Evolutionary conservation across 2,113 vertebrate species (phyloP).

Genomic region (Gasterosteus nipponicus): DNA sequence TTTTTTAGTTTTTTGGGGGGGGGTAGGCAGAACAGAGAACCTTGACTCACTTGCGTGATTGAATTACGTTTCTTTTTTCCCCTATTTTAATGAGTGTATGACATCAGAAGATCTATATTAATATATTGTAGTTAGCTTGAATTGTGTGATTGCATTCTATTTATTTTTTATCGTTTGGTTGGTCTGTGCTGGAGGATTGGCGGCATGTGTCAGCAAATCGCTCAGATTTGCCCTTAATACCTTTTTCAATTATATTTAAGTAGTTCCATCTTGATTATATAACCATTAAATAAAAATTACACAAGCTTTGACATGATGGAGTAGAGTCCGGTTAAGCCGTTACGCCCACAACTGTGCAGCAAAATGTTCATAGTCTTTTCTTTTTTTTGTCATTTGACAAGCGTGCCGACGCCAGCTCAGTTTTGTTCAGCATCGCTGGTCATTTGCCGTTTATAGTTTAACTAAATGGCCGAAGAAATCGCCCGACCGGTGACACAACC

Average conservation of each 20-base stretch:
- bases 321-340: constrained; percentile 68
- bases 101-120: constrained; percentile 89
- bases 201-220: constrained; percentile 74
- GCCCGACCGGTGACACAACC: constrained; percentile 21
- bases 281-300: constrained; percentile 62
- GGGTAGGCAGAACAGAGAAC: constrained; percentile 56
- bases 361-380: constrained; percentile 26
- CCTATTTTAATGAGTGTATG: constrained; percentile 82
- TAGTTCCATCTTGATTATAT: constrained; percentile 74
- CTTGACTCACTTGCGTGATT: constrained; percentile 78
- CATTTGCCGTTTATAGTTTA: constrained; percentile 56
- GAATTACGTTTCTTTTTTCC: constrained; percentile 59
- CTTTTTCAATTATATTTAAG: constrained; percentile 69
- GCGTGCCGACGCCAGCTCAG: constrained; percentile 51
- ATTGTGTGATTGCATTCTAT: constrained; percentile 84
- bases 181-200: constrained; percentile 83
- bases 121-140: constrained; percentile 91
- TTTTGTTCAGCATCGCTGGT: constrained; percentile 70
- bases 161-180: constrained; percentile 83
- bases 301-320: constrained; percentile 54
- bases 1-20: constrained; percentile 27
- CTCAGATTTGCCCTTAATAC: constrained; percentile 62
- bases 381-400: constrained; percentile 49
- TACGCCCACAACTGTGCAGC: constrained; percentile 38
- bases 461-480: constrained; percentile 26